A percentile compares a stretch with the other conserved stretches of the same genome.
Evolutionary conservation across 2,888 invertebrate species (phyloP).

Genomic region (Tetrapedia diversipes): DNA sequence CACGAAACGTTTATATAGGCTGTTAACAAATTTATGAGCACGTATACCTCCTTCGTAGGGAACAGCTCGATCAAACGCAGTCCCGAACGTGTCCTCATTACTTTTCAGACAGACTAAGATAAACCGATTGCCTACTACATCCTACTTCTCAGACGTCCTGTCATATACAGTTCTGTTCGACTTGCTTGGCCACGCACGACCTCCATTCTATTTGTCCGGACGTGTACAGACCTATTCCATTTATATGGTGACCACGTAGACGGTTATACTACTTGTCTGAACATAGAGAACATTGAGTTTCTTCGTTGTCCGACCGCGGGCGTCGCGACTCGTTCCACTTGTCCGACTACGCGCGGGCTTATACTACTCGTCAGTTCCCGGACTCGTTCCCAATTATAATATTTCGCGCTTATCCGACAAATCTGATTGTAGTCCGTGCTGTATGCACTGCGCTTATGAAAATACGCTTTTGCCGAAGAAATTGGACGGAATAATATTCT

Average conservation of each 20-base stretch:
- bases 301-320: background rate
- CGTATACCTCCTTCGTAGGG: no score
- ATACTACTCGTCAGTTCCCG: slow-evolving; percentile 1
- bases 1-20: no score
- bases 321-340: background rate
- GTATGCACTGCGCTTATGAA: background rate
- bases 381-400: slow-evolving; percentile 1
- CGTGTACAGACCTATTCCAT: background rate
- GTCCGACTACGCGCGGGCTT: background rate
- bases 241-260: slow-evolving; percentile 22
- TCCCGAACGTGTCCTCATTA: slow-evolving; percentile 14
- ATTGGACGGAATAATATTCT: background rate
- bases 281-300: slow-evolving; percentile 20
- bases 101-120: background rate
- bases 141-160: background rate
- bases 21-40: no score
- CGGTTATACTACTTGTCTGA: slow-evolving; percentile 19
- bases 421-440: background rate
- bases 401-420: background rate
- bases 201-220: slow-evolving; percentile 9
- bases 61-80: background rate
- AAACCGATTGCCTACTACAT: slow-evolving; percentile 2
- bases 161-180: slow-evolving; percentile 12
- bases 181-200: slow-evolving; percentile 14
- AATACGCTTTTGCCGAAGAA: background rate